Percentiles rank a stretch among this genome's conserved stretches.
phyloP scores from a whole-genome alignment of 2,113 vertebrate genomes.

The Lethenteron camtschaticum region DNA sequence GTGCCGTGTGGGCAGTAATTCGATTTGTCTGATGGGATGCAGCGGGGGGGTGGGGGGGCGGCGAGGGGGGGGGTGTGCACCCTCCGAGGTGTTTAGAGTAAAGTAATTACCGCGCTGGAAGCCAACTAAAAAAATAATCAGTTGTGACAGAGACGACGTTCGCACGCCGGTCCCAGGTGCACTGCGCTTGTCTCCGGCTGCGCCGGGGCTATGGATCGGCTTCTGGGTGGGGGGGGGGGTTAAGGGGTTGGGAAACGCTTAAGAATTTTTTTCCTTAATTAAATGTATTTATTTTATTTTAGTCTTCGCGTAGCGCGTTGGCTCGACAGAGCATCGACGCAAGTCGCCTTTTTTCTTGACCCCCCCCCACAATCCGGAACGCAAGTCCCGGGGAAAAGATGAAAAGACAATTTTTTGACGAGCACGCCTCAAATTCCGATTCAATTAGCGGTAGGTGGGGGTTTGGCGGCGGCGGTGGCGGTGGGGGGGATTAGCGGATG shows the following conservation, averaged over 20 bases:
- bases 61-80: background rate
- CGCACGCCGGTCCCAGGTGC: too few relatives aligned
- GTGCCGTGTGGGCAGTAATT: too few relatives aligned
- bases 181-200: too few relatives aligned
- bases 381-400: conserved; percentile 1
- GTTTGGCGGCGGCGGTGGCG: background rate
- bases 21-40: too few relatives aligned
- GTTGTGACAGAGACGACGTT: too few relatives aligned
- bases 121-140: too few relatives aligned
- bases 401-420: background rate
- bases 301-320: too few relatives aligned
- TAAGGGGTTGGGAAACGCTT: background rate
- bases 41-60: background rate
- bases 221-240: background rate
- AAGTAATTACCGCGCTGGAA: too few relatives aligned
- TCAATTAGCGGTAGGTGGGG: background rate
- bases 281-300: background rate
- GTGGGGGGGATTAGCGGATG: background rate
- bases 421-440: background rate
- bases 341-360: too few relatives aligned
- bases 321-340: too few relatives aligned
- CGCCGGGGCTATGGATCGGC: too few relatives aligned
- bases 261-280: background rate
- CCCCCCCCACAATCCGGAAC: background rate
- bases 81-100: background rate